phyloP scores from a whole-genome alignment of 2,797 vertebrate genomes.

The Sebastes iracundus region DNA sequence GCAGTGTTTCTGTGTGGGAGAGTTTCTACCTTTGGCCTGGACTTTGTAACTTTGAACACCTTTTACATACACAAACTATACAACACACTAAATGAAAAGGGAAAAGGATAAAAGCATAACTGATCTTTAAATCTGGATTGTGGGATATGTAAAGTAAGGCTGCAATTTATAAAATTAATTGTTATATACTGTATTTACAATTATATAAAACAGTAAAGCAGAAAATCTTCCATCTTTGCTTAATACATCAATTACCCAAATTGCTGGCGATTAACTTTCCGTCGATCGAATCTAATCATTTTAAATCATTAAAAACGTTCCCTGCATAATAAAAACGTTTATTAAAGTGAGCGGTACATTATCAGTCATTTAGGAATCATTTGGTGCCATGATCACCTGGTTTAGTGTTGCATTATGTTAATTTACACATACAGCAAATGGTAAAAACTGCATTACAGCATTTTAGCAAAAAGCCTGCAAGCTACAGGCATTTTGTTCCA shows the following conservation, averaged over 20 bases:
- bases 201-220: too few species aligned
- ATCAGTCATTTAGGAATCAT: background rate
- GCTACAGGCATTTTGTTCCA: background rate
- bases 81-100: too few species aligned
- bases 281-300: background rate
- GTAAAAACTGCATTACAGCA: too few species aligned
- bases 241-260: background rate
- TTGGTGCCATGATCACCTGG: too few species aligned
- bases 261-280: background rate
- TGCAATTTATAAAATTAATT: background rate
- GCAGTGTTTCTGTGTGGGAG: too few species aligned
- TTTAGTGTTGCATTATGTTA: background rate
- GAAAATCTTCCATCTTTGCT: background rate
- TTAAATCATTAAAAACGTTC: background rate
- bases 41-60: too few species aligned
- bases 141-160: background rate
- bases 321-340: background rate
- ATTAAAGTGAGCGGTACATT: background rate
- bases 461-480: background rate
- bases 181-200: background rate
- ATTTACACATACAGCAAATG: background rate
- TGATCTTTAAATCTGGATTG: too few species aligned
- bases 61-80: too few species aligned
- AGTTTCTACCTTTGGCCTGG: too few species aligned
- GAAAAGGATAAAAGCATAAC: too few species aligned